Conservation (phyloP, 64 coral and sea anemone genomes). For the Pocillopora damicornis region DNA sequence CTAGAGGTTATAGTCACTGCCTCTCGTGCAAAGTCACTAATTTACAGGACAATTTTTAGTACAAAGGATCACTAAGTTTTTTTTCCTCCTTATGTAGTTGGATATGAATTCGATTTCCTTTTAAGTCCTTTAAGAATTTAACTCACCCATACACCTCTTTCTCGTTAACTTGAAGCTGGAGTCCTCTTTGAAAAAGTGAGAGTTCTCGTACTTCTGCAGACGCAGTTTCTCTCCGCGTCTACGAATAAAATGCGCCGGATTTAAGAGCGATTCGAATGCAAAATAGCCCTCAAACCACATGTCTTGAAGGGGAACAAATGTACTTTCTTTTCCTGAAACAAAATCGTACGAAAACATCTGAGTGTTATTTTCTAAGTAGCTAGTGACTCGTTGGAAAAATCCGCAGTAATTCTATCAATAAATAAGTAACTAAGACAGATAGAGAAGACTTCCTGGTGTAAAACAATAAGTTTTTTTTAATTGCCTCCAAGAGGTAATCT, state of each 20-base stretch:
- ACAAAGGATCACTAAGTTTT: too few species aligned
- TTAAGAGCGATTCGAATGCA: slow-evolving; percentile 78
- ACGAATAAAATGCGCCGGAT: slow-evolving; percentile 78
- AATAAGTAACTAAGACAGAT: too few species aligned
- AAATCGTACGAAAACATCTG: not conserved
- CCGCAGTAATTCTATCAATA: too few species aligned
- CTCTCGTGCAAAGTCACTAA: too few species aligned
- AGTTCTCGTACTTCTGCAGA: slow-evolving; percentile 90
- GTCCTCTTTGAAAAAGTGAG: slow-evolving; percentile 88
- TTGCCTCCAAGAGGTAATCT: too few species aligned
- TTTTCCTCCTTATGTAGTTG: too few species aligned
- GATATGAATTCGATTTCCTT: not conserved
- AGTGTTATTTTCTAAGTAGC: not conserved
- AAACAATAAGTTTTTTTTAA: too few species aligned
- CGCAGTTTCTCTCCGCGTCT: slow-evolving; percentile 71
- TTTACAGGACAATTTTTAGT: too few species aligned
- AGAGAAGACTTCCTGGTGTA: too few species aligned
- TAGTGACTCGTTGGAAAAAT: too few species aligned
- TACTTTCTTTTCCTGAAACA: slow-evolving; percentile 77
- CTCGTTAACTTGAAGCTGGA: slow-evolving; percentile 82
- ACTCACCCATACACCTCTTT: slow-evolving; percentile 82
- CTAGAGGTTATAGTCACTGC: too few species aligned
- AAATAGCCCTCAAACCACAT: slow-evolving; percentile 93
- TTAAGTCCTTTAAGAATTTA: too few species aligned
- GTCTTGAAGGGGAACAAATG: slow-evolving; percentile 81